Evolutionary conservation across 1,140 invertebrate species (phyloP).

Genomic region (Eurosta solidaginis): DNA sequence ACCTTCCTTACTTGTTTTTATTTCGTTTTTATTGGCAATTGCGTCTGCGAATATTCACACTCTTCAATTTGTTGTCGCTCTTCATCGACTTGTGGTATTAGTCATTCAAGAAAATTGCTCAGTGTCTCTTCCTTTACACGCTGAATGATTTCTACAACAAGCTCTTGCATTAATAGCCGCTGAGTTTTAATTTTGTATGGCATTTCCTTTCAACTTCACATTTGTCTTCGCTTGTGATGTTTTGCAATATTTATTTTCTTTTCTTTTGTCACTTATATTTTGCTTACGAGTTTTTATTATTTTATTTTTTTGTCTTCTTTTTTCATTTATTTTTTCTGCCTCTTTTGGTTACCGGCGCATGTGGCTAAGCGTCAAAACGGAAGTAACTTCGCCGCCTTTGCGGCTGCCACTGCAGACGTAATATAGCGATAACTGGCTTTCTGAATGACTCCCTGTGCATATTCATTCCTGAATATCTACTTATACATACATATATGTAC

Average conservation of each 20-base stretch:
- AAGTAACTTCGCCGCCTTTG: constrained; percentile 38
- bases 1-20: too few species aligned
- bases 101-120: too few species aligned
- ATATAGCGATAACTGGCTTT: neutral
- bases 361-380: constrained; percentile 32
- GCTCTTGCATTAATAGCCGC: neutral
- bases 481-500: neutral
- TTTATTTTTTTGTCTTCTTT: too few species aligned
- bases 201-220: neutral
- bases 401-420: constrained; percentile 34
- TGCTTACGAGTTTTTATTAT: neutral
- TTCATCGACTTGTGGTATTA: too few species aligned
- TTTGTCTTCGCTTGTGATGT: neutral
- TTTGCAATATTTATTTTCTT: neutral
- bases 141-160: neutral
- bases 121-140: too few species aligned
- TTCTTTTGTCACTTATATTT: neutral
- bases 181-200: neutral
- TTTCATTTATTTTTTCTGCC: too few species aligned
- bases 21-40: too few species aligned
- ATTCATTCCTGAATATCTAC: neutral
- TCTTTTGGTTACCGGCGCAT: constrained; percentile 2
- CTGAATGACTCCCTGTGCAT: neutral
- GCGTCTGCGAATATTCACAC: too few species aligned
- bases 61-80: too few species aligned